Conservation (phyloP, 2,888 invertebrate genomes). For the Julus scanicus region DNA sequence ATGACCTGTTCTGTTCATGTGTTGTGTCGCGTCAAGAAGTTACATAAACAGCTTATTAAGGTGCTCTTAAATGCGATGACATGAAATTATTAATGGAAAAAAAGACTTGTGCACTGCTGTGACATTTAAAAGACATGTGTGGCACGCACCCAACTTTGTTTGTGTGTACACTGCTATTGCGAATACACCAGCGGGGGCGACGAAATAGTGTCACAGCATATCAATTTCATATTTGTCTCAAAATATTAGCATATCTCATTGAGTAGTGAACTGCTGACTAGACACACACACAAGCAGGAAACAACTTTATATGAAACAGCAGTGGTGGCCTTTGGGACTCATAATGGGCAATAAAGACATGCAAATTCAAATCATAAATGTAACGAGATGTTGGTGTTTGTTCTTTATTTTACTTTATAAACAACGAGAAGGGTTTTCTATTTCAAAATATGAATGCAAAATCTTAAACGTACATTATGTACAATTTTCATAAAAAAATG, state of each 20-base stretch:
- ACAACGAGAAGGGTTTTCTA: no score
- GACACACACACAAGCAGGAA: not conserved
- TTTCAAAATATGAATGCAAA: no score
- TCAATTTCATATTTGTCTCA: slow-evolving; percentile 9
- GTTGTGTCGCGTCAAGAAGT: not conserved
- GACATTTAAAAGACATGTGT: not conserved
- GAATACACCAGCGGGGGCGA: not conserved
- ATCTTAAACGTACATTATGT: no score
- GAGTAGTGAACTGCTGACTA: slow-evolving; percentile 1
- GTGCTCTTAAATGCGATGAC: slow-evolving; percentile 6
- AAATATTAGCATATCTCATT: not conserved
- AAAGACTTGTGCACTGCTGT: not conserved
- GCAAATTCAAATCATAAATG: not conserved
- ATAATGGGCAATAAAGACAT: not conserved
- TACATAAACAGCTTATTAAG: not conserved
- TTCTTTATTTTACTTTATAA: no score
- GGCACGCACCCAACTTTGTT: not conserved
- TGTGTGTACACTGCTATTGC: not conserved
- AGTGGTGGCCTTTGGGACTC: not conserved
- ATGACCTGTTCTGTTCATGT: not conserved
- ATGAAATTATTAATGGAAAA: slow-evolving; percentile 5
- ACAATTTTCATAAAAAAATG: no score
- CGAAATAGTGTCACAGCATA: not conserved
- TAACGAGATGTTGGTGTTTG: not conserved
- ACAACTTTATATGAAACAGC: not conserved